phyloP scores from a whole-genome alignment of 2,113 vertebrate species.

The Lophotis ruficrista region DNA sequence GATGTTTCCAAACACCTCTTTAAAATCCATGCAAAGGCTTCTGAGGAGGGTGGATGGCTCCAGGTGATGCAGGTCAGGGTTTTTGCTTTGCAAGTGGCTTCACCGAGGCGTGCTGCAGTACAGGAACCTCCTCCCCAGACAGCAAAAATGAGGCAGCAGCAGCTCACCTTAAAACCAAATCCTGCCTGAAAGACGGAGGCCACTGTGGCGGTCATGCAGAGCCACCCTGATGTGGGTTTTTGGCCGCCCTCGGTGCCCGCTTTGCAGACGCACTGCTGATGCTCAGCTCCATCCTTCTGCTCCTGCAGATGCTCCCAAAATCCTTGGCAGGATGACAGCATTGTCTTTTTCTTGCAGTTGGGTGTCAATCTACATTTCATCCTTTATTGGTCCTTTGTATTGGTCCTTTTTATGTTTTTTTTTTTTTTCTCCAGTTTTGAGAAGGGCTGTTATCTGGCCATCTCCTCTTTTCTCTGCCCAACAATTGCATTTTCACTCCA shows the following conservation, averaged over 20 bases:
- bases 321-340: not conserved
- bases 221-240: accelerated
- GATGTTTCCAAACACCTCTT: not conserved
- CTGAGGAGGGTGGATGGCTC: not conserved
- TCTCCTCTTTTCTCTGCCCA: not conserved
- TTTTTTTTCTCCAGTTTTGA: not conserved
- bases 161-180: not conserved
- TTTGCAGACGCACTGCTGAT: not conserved
- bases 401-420: no score
- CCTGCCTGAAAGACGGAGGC: not conserved
- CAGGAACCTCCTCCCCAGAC: not conserved
- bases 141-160: not conserved
- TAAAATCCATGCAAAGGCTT: not conserved
- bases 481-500: not conserved
- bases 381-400: no score
- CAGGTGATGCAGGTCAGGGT: not conserved
- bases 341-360: not conserved
- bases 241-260: accelerated
- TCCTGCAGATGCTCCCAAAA: not conserved
- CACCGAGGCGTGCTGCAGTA: not conserved
- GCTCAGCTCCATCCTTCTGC: not conserved
- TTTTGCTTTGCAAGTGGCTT: not conserved
- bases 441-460: accelerated
- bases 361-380: not conserved
- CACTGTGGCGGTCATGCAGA: accelerated